phyloP scores from a whole-genome alignment of 2,797 vertebrate genomes.

The Typhlichthys subterraneus region DNA sequence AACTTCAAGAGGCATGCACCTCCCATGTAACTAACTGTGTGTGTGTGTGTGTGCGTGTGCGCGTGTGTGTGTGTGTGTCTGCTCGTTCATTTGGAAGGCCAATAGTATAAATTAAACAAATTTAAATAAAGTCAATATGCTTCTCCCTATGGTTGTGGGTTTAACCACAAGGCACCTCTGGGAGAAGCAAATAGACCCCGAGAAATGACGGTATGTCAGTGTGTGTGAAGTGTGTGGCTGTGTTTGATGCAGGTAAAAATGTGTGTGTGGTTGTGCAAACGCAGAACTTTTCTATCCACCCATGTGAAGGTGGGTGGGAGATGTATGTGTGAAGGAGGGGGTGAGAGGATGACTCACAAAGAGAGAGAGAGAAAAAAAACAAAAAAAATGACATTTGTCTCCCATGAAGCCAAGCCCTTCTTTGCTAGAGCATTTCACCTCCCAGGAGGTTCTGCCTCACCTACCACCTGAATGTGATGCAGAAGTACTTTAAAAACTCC shows the following conservation, averaged over 20 bases:
- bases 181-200: no score
- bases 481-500: no score
- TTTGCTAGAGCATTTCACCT: not conserved
- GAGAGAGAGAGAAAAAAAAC: conserved; percentile 31
- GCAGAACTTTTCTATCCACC: conserved; percentile 36
- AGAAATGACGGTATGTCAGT: not conserved
- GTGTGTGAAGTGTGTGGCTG: conserved; percentile 1
- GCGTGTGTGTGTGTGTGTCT: not conserved
- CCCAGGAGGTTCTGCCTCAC: not conserved
- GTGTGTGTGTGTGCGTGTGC: not conserved
- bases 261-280: conserved; percentile 37
- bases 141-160: no score
- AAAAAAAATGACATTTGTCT: conserved; percentile 13
- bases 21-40: conserved; percentile 16
- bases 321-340: conserved; percentile 57
- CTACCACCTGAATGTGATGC: not conserved
- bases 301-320: conserved; percentile 56
- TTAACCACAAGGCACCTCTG: no score
- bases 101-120: not conserved
- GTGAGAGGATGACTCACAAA: conserved; percentile 62
- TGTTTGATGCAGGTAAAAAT: conserved; percentile 40
- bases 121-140: no score
- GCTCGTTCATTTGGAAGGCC: not conserved
- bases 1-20: conserved; percentile 25
- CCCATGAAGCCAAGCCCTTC: no score